Percentiles rank a stretch among this genome's conserved stretches.
phyloP scores from a whole-genome alignment of 2,888 invertebrate species.

The Tiliacea citrago region DNA sequence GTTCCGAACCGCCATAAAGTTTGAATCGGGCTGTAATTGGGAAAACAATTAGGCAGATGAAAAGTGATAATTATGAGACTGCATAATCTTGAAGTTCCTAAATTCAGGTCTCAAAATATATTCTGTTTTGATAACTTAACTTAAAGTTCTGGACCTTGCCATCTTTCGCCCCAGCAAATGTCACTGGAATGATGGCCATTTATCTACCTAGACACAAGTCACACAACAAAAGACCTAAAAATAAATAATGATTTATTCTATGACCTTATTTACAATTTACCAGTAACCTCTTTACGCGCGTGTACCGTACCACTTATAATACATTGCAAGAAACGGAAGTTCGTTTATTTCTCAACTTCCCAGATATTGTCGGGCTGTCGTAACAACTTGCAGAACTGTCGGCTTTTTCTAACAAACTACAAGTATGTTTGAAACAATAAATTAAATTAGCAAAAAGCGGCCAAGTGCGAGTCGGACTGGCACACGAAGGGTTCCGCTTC shows the following conservation, averaged over 20 bases:
- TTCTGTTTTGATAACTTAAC: neutral
- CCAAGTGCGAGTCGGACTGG: neutral
- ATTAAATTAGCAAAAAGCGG: conserved; percentile 58
- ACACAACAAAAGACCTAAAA: neutral
- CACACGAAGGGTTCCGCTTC: neutral
- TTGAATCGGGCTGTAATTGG: neutral
- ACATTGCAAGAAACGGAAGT: conserved; percentile 60
- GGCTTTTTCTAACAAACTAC: conserved; percentile 42
- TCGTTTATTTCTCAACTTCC: conserved; percentile 65
- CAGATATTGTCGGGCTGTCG: conserved; percentile 67
- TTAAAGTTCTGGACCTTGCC: neutral
- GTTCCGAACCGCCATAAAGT: too few relatives aligned
- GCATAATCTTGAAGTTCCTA: neutral
- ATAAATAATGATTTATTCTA: conserved; percentile 12
- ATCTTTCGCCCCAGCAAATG: neutral
- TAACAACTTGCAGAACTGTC: conserved; percentile 58
- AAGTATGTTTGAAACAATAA: conserved; percentile 52
- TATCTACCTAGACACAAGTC: neutral
- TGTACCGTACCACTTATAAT: conserved; percentile 40
- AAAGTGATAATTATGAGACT: neutral
- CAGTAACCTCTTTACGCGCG: conserved; percentile 29
- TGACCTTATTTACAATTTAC: conserved; percentile 33
- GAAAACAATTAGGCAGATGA: neutral
- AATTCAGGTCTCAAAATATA: neutral
- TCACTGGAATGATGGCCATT: neutral